Conservation (phyloP, 2,113 vertebrate species). For the Talpa occidentalis region DNA sequence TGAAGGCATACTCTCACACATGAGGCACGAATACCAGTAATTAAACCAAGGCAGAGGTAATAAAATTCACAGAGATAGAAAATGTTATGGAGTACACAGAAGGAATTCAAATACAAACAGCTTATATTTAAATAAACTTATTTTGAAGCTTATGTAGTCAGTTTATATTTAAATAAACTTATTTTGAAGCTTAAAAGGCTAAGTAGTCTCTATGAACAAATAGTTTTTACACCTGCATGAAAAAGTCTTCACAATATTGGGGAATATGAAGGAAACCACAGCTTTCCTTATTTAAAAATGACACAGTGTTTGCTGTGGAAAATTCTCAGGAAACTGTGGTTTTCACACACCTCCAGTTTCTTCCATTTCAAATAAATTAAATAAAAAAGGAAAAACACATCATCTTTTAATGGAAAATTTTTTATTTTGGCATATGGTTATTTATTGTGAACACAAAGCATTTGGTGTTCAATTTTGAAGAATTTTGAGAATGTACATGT, state of each 20-base stretch:
- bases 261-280: constrained; percentile 74
- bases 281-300: constrained; percentile 81
- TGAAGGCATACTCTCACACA: neutral
- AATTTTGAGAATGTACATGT: constrained; percentile 59
- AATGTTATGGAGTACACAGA: neutral
- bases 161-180: constrained; percentile 68
- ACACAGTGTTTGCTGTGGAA: constrained; percentile 82
- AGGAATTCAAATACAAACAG: constrained; percentile 32
- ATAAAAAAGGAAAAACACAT: constrained; percentile 74
- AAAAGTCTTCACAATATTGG: constrained; percentile 78
- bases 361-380: constrained; percentile 81
- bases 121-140: constrained; percentile 68
- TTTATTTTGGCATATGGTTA: constrained; percentile 56
- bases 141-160: constrained; percentile 63
- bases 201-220: constrained; percentile 54
- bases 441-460: constrained; percentile 66
- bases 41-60: neutral
- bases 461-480: constrained; percentile 53
- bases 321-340: constrained; percentile 83
- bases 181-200: constrained; percentile 62
- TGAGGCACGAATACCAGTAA: neutral
- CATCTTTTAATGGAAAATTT: constrained; percentile 67
- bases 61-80: constrained; percentile 11
- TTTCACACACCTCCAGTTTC: constrained; percentile 79
- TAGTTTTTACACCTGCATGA: constrained; percentile 74